phyloP scores from a whole-genome alignment of 2,888 invertebrate species.

The Melipona bicolor region DNA sequence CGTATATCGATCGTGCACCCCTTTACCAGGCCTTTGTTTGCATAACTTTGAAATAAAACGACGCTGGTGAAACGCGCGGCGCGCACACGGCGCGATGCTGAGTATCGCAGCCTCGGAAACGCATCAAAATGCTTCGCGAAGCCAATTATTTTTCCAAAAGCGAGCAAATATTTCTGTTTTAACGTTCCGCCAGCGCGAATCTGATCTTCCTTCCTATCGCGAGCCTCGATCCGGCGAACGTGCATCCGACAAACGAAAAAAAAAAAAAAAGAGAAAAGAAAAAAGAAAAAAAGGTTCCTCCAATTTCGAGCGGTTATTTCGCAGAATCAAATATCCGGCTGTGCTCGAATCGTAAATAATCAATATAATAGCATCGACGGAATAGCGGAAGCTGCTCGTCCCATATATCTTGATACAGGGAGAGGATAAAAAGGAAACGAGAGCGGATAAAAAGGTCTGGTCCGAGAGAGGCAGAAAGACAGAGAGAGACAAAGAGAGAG shows the following conservation, averaged over 20 bases:
- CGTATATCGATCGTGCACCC: constrained; percentile 51
- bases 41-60: constrained; percentile 36
- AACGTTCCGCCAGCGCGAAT: neutral
- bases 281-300: neutral
- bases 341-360: constrained; percentile 31
- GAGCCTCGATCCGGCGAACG: neutral
- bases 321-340: constrained; percentile 44
- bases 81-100: neutral
- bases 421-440: no score
- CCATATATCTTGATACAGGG: constrained; percentile 10
- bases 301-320: constrained; percentile 35
- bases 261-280: neutral
- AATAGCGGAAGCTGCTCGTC: constrained; percentile 15
- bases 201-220: neutral
- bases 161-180: constrained; percentile 25
- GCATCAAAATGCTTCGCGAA: neutral
- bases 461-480: neutral
- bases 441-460: no score
- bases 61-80: neutral
- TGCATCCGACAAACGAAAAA: neutral
- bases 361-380: constrained; percentile 29
- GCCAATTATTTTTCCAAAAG: constrained; percentile 26
- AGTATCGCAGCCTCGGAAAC: neutral
- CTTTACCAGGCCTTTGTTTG: constrained; percentile 37
- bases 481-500: no score